Percentiles rank a stretch among this genome's conserved stretches.
phyloP scores from a whole-genome alignment of 2,113 vertebrate genomes.

The Nothoprocta pentlandii region DNA sequence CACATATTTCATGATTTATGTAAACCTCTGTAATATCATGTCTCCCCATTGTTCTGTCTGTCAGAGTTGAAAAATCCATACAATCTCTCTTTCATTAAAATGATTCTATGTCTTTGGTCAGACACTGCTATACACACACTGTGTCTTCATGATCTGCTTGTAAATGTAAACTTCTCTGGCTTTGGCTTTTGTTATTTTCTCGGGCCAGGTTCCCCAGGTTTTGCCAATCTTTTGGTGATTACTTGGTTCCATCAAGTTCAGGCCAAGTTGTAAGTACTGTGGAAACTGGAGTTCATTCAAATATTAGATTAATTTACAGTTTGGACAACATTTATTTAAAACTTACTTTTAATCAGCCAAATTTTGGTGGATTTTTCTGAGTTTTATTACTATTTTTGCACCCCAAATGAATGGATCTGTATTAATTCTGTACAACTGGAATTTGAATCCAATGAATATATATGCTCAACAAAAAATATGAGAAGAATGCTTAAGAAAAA shows the following conservation, averaged over 20 bases:
- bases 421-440: neutral
- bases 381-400: slow-evolving; percentile 9
- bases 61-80: neutral
- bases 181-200: neutral
- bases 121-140: neutral
- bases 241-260: neutral
- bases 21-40: neutral
- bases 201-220: neutral
- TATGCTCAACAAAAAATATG: neutral
- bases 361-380: neutral
- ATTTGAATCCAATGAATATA: neutral
- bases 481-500: neutral
- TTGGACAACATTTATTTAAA: slow-evolving; percentile 2
- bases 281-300: slow-evolving; percentile 23
- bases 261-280: slow-evolving; percentile 30
- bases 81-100: neutral
- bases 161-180: accelerated
- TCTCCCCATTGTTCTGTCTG: neutral
- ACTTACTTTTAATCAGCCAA: neutral
- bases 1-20: neutral
- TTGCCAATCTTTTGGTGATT: slow-evolving; percentile 31
- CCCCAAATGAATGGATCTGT: neutral
- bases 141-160: neutral
- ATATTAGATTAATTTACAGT: neutral
- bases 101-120: neutral